Conservation (phyloP, 2,797 vertebrate species). For the Ammospiza maritima region DNA sequence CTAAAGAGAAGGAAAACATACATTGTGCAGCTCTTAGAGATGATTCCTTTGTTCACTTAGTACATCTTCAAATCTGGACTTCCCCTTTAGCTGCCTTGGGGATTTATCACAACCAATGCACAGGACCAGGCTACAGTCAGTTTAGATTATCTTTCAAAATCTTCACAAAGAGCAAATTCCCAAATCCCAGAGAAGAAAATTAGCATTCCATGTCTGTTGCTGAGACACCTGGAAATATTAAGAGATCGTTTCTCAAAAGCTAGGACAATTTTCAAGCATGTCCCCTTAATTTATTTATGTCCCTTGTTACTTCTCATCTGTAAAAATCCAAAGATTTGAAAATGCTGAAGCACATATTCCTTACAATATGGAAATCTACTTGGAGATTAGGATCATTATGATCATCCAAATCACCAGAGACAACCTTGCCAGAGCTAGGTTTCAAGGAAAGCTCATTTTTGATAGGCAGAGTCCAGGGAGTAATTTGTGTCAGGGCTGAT, state of each 20-base stretch:
- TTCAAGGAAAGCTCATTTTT: neutral
- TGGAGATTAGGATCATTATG: neutral
- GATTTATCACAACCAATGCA: neutral
- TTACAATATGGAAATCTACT: neutral
- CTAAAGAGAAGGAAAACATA: neutral
- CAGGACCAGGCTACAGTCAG: neutral
- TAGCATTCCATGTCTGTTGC: neutral
- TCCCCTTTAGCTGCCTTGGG: neutral
- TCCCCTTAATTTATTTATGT: neutral
- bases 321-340: neutral
- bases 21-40: neutral
- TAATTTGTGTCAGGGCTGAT: neutral
- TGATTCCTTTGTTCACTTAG: neutral
- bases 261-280: neutral
- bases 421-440: neutral
- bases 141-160: neutral
- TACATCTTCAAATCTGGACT: neutral
- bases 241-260: neutral
- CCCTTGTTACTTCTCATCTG: neutral
- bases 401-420: neutral
- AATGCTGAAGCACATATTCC: neutral
- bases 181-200: constrained; percentile 31
- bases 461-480: neutral
- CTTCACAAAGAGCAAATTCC: neutral
- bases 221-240: neutral